Evolutionary conservation across 2,797 vertebrate genomes (phyloP), one percentile per base, ranked within the genome.

Genomic region (Mus spretus): DNA sequence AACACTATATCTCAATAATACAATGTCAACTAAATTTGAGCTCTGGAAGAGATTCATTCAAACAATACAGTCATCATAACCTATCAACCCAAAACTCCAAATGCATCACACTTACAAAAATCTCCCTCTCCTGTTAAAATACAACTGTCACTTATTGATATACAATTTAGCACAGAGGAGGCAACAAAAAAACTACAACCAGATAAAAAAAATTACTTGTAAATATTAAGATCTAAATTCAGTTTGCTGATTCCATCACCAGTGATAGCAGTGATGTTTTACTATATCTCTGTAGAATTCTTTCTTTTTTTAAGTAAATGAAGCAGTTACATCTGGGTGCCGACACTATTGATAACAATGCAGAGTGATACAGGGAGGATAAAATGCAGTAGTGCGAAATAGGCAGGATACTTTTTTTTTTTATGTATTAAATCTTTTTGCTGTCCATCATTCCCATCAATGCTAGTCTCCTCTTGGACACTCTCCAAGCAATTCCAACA

Each of bases 401-500:
- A 85, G 65, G n/a, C 63, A 55, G 65, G 10, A 24, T 19, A 90
- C 93, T 96, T 96, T 82, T 5, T 78, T 95, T 93, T 93, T 75
- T 44, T 93, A 0, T 74, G 20, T 86, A 44, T 95, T 63, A 92
- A 55, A 34, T 74, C 3, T 1, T 55, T 57, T 44, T 61, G 7
- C 2, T 94, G 67, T 90, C 97, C 87, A 92, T 97, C 0, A 85
- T 65, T 97, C 53, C 72, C 9, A 75, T 94, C 61, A 65, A 50
- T 24, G 50, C 80, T 53, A 91, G 37, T 89, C 1, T 90, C 6
- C 19, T 89, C 93, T 96, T 98, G 95, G 77, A 75, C 79, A 94
- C 70, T 3, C 6, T 96, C 74, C 79, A 97, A 93, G 57, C 55
- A 1, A 90, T 96, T 92, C 91, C 77, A 93, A 2, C 57, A 65